Evolutionary conservation across 2,888 invertebrate species (phyloP), one percentile per base, ranked within the genome.

Genomic region (Rhaphigaster nebulosa): DNA sequence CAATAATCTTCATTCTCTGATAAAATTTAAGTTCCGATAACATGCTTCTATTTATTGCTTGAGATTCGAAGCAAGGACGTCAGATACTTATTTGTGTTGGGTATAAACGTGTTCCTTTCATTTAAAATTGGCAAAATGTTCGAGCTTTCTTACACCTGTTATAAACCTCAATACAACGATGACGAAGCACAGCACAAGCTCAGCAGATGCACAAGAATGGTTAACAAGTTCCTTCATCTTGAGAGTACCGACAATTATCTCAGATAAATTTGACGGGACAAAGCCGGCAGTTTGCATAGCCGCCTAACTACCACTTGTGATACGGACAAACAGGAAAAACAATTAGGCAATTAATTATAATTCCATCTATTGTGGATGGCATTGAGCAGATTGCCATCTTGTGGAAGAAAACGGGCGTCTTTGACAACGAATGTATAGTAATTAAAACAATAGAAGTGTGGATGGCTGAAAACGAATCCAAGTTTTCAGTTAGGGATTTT

Each of bases 291-390:
- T 84, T 50, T 84, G n/a, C 45, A 84, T 84, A n/a, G 84, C 45
- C 18, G 84, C 26, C 45, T 84, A 84, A 84, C 41, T 45, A 45
- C 45, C 84, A 84, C 45, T 84, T 84, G 84, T 84, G 26, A 26
- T 13, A 45, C 5, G 45, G n/a, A 84, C 84, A 84, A 84, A 84
- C 84, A 45, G 84, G 84, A 84, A 84, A 84, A 84, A 84, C 84
- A 84, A 84, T 84, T 84, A 84, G 84, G 45, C 84, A 84, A 84
- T 84, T 84, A 84, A 84, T 84, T n/a, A 84, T 84, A 84, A 84
- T 84, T 84, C 26, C 84, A 84, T 84, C 84, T 84, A 84, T 84
- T 84, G 84, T 84, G 84, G 84, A 50, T 84, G 84, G 23, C 84
- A 84, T 84, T 84, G 84, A 84, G 45, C 26, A 45, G 84, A 84